Base-by-base conservation (phyloP, 2,888 invertebrate genomes). In the Tachina lurida region DNA sequence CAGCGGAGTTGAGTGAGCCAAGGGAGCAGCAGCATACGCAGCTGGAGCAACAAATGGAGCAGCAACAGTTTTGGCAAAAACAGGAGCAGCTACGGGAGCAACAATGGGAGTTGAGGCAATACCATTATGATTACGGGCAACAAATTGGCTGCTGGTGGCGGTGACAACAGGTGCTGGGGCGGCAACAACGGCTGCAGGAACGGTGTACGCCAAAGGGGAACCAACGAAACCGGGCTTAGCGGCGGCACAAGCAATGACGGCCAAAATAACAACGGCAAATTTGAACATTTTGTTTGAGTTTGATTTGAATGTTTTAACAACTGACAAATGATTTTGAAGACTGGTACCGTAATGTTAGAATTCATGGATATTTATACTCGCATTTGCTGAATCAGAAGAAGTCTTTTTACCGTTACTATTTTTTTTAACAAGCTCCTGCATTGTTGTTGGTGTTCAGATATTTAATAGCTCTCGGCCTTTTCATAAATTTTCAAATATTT, bases 201-300 rank as follows among this genome's bases (percentile, higher is more conserved):
- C 70, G 43, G 41, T 41, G 7, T 78, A 78, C 31, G 54, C 62
- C 31, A 62, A 52, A 41, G 49, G 49, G n/a, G 79, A 56, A 47
- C 76, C 70, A 8, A 82, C 60, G 31, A 31, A 82, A n/a, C 88
- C 84, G 4, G 90, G 89, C 74, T 88, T 90, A 68, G 90, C 89
- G 52, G 89, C 86, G 62, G 68, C 89, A 49, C 88, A 89, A 65
- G 88, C 89, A 73, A 89, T 86, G 54, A 88, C 1, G 41, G 89
- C 89, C 19, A 89, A 70, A 77, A 90, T 45, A 43, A 90, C 88
- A 84, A 87, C 85, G 19, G 86, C 54, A 54, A 58, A 58, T 65
- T 78, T 70, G 49, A 70, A 60, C 62, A 78, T 78, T 68, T 70
- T 78, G 19, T 39, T 58, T 54, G 5, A 67, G 8, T n/a, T 12